These are phyloP conservation scores for Caenorhabditis plicata DNA, from an alignment of 2,888 invertebrate genomes.

Conservation along the genomic window DNA sequence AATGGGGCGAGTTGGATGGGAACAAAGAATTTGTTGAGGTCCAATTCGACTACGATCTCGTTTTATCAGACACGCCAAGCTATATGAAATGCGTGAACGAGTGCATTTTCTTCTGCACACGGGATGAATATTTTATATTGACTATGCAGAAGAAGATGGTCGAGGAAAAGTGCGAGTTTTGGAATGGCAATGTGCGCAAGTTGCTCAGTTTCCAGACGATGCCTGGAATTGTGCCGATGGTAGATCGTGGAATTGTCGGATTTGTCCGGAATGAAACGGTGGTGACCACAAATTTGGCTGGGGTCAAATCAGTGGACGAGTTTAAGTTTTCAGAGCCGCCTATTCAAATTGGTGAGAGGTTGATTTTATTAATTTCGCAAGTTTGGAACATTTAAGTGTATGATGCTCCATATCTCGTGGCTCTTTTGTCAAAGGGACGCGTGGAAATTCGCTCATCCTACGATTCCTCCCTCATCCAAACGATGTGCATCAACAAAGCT, in stretches of 20 bases:
- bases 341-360: conserved; percentile 16
- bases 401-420: conserved; percentile 87
- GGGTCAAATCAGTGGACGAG: conserved; percentile 11
- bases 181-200: conserved; percentile 18
- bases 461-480: conserved; percentile 80
- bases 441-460: conserved; percentile 85
- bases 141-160: conserved; percentile 21
- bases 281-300: conserved; percentile 18
- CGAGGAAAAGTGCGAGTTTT: conserved; percentile 3
- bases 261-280: conserved; percentile 27
- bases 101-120: conserved; percentile 26
- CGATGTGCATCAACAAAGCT: conserved; percentile 72
- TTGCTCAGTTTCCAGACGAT: conserved; percentile 17
- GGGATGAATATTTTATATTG: conserved; percentile 37
- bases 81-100: conserved; percentile 34
- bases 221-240: conserved; percentile 26
- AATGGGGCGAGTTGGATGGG: conserved; percentile 66
- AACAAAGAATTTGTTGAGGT: conserved; percentile 66
- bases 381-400: conserved; percentile 68
- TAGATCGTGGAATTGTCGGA: conserved; percentile 14
- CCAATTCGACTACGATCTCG: conserved; percentile 24
- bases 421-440: conserved; percentile 77
- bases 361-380: background rate
- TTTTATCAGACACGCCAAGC: conserved; percentile 26
- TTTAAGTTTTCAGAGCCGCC: conserved; percentile 24